Conservation (phyloP, 2,888 invertebrate genomes). For the Heliconius aoede region DNA sequence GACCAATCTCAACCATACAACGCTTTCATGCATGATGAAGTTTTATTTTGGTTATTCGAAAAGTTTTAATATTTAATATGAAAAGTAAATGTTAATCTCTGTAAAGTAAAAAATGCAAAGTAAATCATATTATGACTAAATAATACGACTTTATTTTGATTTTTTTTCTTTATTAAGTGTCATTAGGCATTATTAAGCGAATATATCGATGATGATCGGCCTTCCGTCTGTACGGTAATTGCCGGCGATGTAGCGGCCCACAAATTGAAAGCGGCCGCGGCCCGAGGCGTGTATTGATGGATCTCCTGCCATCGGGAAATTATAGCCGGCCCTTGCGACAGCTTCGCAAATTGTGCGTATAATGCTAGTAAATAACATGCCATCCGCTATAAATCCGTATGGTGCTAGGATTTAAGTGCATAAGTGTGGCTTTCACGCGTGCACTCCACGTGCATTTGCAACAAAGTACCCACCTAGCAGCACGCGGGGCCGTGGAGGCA, state of each 20-base stretch:
- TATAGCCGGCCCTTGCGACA: constrained; percentile 82
- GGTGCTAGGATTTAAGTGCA: constrained; percentile 66
- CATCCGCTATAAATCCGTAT: constrained; percentile 76
- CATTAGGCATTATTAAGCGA: constrained; percentile 82
- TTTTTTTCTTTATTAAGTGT: constrained; percentile 82
- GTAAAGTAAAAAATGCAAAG: constrained; percentile 1
- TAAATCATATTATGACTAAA: constrained; percentile 56
- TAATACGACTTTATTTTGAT: constrained; percentile 76
- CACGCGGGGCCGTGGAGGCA: background rate
- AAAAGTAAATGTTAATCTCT: background rate
- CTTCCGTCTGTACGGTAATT: constrained; percentile 81
- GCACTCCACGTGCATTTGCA: constrained; percentile 49
- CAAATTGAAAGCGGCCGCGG: constrained; percentile 82
- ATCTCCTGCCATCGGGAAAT: constrained; percentile 82
- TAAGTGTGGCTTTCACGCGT: constrained; percentile 57
- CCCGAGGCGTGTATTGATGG: constrained; percentile 81
- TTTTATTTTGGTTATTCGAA: no score
- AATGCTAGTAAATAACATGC: constrained; percentile 82
- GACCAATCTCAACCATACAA: no score
- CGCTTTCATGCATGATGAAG: no score
- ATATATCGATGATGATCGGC: constrained; percentile 80
- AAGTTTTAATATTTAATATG: background rate
- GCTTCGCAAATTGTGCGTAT: constrained; percentile 83
- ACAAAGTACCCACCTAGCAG: constrained; percentile 6
- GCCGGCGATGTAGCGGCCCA: constrained; percentile 79